Conservation (phyloP, 2,113 vertebrate species). For the Nicator chloris region DNA sequence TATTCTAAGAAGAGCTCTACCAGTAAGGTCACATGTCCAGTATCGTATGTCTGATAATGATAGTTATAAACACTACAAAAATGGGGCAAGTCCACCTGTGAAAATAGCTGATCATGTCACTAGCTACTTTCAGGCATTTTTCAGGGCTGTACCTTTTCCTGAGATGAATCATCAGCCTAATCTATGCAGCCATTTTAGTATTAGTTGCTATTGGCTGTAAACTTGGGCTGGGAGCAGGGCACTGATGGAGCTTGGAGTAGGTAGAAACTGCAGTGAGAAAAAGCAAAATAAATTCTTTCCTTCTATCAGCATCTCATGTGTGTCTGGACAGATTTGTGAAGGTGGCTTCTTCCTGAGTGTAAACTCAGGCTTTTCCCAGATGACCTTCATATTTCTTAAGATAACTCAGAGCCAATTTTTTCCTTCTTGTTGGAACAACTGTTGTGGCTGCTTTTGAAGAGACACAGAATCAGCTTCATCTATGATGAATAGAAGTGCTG, state of each 20-base stretch:
- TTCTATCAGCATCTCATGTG: background rate
- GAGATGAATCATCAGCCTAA: background rate
- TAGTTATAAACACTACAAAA: background rate
- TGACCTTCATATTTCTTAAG: background rate
- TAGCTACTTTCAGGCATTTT: background rate
- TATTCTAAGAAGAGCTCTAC: background rate
- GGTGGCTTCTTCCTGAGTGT: background rate
- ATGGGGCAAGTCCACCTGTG: background rate
- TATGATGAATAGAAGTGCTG: background rate
- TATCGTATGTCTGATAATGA: background rate
- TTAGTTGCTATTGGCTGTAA: background rate
- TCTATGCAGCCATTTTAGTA: background rate
- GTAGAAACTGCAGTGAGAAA: background rate
- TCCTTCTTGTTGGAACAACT: background rate
- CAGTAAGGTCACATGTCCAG: background rate
- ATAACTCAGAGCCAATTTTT: background rate
- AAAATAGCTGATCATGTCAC: background rate
- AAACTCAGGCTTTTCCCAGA: background rate
- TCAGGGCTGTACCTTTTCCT: background rate
- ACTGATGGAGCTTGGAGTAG: background rate
- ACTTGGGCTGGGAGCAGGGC: background rate
- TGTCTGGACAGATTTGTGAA: background rate
- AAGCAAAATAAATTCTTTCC: background rate
- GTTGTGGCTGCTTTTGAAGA: background rate
- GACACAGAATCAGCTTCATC: background rate